A percentile compares a stretch with the other conserved stretches of the same genome.
Evolutionary conservation across 2,113 vertebrate genomes (phyloP).

Genomic region (Forbesichthys agassizii): DNA sequence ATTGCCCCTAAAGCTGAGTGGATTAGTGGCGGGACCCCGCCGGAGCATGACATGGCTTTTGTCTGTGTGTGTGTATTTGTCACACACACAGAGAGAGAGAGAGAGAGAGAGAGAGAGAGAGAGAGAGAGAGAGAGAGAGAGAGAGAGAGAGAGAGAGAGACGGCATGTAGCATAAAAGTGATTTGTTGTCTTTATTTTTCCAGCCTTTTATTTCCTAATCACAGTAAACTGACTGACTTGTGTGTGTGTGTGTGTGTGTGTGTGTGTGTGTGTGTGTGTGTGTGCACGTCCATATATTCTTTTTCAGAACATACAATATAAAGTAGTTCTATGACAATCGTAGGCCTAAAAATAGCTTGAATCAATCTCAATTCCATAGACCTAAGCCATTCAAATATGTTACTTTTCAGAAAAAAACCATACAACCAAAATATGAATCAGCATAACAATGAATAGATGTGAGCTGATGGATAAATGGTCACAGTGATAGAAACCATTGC

Average conservation of each 20-base stretch:
- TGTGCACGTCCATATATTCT: neutral
- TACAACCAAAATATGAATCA: too few relatives aligned
- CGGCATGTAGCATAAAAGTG: conserved; percentile 47
- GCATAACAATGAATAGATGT: too few relatives aligned
- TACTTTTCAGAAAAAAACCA: too few relatives aligned
- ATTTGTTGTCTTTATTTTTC: conserved; percentile 59
- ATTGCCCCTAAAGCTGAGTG: conserved; percentile 68
- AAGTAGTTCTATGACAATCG: too few relatives aligned
- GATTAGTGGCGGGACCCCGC: conserved; percentile 78
- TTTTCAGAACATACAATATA: too few relatives aligned
- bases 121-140: conserved; percentile 9
- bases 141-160: neutral
- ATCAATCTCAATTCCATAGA: too few relatives aligned
- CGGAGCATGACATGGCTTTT: conserved; percentile 77
- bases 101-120: neutral
- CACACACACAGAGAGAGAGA: too few relatives aligned
- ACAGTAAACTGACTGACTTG: neutral
- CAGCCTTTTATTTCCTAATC: conserved; percentile 40
- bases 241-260: neutral
- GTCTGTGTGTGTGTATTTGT: conserved; percentile 53
- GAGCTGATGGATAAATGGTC: too few relatives aligned
- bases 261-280: neutral
- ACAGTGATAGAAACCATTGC: too few relatives aligned
- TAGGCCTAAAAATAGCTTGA: too few relatives aligned
- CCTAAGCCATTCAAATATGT: too few relatives aligned